These are phyloP conservation scores for Melolontha melolontha DNA, from an alignment of 2,888 invertebrate species.

Conservation along the genomic window DNA sequence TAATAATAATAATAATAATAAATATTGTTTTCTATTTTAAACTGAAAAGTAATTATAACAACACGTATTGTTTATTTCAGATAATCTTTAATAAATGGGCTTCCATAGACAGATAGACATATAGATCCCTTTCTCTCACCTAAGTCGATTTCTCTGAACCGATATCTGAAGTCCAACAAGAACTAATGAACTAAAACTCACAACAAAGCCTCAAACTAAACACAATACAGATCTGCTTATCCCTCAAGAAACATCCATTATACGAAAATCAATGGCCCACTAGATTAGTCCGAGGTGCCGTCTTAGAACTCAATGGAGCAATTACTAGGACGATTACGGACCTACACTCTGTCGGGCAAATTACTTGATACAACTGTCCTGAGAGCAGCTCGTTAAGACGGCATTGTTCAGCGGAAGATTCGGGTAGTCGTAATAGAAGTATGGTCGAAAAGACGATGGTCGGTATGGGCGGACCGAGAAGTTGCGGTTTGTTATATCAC, in stretches of 20 bases:
- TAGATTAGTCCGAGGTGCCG: slow-evolving; percentile 63
- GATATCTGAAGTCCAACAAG: slow-evolving; percentile 33
- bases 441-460: slow-evolving; percentile 29
- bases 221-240: slow-evolving; percentile 64
- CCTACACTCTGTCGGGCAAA: slow-evolving; percentile 57
- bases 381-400: slow-evolving; percentile 61
- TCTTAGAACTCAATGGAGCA: slow-evolving; percentile 63
- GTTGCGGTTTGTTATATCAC: slow-evolving; percentile 51
- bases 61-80: not conserved
- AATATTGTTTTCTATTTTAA: too few relatives aligned
- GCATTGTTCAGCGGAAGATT: slow-evolving; percentile 55
- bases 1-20: too few relatives aligned
- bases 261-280: slow-evolving; percentile 64
- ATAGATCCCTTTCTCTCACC: slow-evolving; percentile 19
- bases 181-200: slow-evolving; percentile 62
- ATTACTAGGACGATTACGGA: slow-evolving; percentile 61
- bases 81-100: slow-evolving; percentile 20
- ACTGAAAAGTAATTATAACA: too few relatives aligned
- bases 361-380: slow-evolving; percentile 62
- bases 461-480: slow-evolving; percentile 27
- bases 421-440: slow-evolving; percentile 19
- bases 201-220: slow-evolving; percentile 63
- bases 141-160: slow-evolving; percentile 18
- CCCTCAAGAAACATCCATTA: slow-evolving; percentile 64
- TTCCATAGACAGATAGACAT: slow-evolving; percentile 2